A percentile compares a stretch with the other conserved stretches of the same genome.
phyloP scores from a whole-genome alignment of 1,140 invertebrate genomes.

The Parasteatoda tepidariorum region DNA sequence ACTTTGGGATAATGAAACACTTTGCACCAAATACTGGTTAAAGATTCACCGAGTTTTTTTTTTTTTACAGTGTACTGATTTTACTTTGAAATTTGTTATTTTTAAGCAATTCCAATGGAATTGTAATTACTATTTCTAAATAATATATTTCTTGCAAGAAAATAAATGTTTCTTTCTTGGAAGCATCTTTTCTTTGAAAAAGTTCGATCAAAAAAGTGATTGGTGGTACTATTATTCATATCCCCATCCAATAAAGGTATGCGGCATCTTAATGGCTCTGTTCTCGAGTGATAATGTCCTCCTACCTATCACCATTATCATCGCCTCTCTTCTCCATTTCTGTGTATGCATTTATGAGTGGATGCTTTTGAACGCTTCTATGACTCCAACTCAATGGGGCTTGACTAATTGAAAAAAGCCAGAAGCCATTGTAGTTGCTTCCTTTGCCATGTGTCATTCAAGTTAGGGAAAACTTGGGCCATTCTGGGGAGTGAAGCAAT shows the following conservation, averaged over 20 bases:
- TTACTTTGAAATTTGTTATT: too few relatives aligned
- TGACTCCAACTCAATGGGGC: constrained; percentile 46
- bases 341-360: constrained; percentile 18
- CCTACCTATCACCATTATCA: constrained; percentile 59
- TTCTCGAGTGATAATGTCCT: constrained; percentile 56
- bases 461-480: constrained; percentile 56
- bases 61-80: too few relatives aligned
- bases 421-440: constrained; percentile 5
- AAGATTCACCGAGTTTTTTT: too few relatives aligned
- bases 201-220: too few relatives aligned
- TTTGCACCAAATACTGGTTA: too few relatives aligned
- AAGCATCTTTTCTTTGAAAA: too few relatives aligned
- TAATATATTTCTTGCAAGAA: too few relatives aligned
- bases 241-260: constrained; percentile 52
- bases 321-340: constrained; percentile 37
- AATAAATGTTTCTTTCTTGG: too few relatives aligned
- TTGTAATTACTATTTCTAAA: too few relatives aligned
- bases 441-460: constrained; percentile 47
- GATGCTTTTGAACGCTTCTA: constrained; percentile 44
- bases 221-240: constrained; percentile 13
- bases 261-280: constrained; percentile 39
- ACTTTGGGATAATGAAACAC: too few relatives aligned
- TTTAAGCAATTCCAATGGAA: too few relatives aligned
- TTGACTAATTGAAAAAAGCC: constrained; percentile 59
- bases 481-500: constrained; percentile 49